These are phyloP conservation scores for Octodon degus DNA, from an alignment of 2,113 vertebrate genomes.

Conservation along the genomic window DNA sequence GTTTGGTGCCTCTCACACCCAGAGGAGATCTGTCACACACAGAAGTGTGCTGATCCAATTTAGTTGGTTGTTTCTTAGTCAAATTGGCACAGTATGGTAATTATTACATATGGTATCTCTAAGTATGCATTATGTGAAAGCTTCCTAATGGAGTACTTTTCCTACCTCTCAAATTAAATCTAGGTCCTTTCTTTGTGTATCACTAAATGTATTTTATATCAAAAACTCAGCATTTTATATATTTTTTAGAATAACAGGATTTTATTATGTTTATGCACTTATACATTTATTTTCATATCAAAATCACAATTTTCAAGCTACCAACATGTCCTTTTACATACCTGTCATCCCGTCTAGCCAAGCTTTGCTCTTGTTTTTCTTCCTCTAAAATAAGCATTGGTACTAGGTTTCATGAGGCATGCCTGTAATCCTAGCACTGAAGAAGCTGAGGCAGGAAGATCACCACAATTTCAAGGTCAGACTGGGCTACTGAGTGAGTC, in stretches of 20 bases:
- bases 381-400: background rate
- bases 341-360: background rate
- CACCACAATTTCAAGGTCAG: background rate
- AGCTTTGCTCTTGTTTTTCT: background rate
- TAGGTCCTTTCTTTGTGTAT: background rate
- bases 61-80: background rate
- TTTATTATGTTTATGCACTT: background rate
- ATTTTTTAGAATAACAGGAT: background rate
- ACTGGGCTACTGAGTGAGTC: background rate
- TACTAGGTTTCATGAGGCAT: background rate
- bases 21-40: background rate
- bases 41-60: background rate
- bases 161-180: background rate
- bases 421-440: background rate
- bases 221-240: constrained; percentile 3
- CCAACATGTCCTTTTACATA: background rate
- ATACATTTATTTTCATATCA: background rate
- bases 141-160: background rate
- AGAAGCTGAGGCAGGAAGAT: background rate
- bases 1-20: background rate
- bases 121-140: background rate
- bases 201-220: background rate
- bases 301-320: background rate
- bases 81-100: background rate
- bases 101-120: background rate